These are phyloP conservation scores for Hirtodrosophila confusa DNA, from an alignment of 2,888 invertebrate species.

Conservation along the genomic window DNA sequence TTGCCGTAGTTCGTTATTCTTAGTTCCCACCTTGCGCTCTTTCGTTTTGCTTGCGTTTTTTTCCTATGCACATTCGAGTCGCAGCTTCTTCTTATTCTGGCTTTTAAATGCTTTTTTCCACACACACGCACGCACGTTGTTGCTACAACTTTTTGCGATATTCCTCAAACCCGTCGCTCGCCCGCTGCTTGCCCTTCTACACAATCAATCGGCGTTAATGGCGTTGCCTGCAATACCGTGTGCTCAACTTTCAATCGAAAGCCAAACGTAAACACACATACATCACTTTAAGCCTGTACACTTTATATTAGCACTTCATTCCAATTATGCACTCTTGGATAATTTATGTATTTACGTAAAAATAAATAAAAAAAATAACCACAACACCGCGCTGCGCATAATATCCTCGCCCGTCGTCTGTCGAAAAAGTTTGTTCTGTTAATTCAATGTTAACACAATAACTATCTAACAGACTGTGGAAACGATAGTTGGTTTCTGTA, in stretches of 20 bases:
- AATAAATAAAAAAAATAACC: conserved; percentile 67
- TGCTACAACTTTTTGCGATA: conserved; percentile 60
- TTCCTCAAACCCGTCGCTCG: conserved; percentile 53
- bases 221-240: conserved; percentile 48
- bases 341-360: conserved; percentile 62
- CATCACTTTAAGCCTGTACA: conserved; percentile 38
- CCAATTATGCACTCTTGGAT: conserved; percentile 42
- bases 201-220: conserved; percentile 28
- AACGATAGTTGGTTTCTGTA: too few relatives aligned
- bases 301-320: conserved; percentile 47
- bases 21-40: conserved; percentile 47
- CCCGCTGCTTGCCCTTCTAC: conserved; percentile 3
- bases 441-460: conserved; percentile 27
- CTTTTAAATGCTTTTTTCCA: conserved; percentile 48
- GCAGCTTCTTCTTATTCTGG: conserved; percentile 31
- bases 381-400: conserved; percentile 72
- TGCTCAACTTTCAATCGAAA: conserved; percentile 45
- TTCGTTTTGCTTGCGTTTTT: conserved; percentile 36
- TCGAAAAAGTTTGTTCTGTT: conserved; percentile 42
- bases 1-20: conserved; percentile 41
- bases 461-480: conserved; percentile 1
- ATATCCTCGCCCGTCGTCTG: conserved; percentile 55
- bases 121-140: conserved; percentile 65
- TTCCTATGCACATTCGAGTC: conserved; percentile 12
- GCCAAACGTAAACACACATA: conserved; percentile 34